phyloP scores from a whole-genome alignment of 2,888 invertebrate species.

The Parnassius orleans region DNA sequence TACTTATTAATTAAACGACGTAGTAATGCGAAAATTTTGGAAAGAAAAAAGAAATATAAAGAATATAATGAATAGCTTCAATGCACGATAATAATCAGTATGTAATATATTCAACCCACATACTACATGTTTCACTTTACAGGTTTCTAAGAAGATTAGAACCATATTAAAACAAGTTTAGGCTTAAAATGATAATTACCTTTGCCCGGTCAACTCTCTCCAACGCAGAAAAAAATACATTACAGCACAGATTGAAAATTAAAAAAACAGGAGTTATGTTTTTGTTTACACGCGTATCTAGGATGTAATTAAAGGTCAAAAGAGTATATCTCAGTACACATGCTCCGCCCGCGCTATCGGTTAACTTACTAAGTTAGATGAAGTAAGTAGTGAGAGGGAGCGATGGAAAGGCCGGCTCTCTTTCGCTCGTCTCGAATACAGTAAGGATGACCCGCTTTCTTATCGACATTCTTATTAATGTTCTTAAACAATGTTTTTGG shows the following conservation, averaged over 20 bases:
- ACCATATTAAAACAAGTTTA: constrained; percentile 14
- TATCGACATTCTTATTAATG: constrained; percentile 14
- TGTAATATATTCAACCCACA: constrained; percentile 13
- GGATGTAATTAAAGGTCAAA: constrained; percentile 23
- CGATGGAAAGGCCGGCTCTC: constrained; percentile 20
- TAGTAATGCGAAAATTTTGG: too few species aligned
- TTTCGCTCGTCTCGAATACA: constrained; percentile 16
- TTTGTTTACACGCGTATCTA: constrained; percentile 25
- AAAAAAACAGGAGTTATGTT: constrained; percentile 5
- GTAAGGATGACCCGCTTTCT: constrained; percentile 11
- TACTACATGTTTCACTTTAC: not conserved
- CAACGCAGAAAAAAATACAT: constrained; percentile 4
- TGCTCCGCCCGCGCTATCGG: constrained; percentile 22
- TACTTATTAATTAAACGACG: too few species aligned
- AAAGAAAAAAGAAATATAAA: too few species aligned
- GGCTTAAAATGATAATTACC: constrained; percentile 9
- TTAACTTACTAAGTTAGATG: constrained; percentile 28
- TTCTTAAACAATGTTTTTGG: too few species aligned
- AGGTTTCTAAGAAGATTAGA: constrained; percentile 8
- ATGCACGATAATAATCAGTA: too few species aligned
- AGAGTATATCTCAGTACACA: constrained; percentile 22
- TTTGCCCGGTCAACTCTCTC: not conserved
- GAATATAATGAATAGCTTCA: too few species aligned
- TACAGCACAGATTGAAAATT: constrained; percentile 11
- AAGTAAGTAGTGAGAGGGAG: constrained; percentile 23